Evolutionary conservation across 2,888 invertebrate genomes (phyloP).

Genomic region (Phoenoteleia sp.): DNA sequence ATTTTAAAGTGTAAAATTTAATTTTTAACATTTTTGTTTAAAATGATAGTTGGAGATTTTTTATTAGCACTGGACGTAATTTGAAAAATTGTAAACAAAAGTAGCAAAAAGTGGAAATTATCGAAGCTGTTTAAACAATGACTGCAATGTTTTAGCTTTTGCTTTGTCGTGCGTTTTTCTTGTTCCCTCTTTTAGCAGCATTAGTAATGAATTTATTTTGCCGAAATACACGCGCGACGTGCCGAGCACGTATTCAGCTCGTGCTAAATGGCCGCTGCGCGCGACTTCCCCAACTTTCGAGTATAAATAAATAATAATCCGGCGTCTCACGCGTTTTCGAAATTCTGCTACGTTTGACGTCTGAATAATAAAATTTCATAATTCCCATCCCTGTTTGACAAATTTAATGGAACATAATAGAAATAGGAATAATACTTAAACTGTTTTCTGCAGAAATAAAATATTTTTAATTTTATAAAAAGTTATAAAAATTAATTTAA

Average conservation of each 20-base stretch:
- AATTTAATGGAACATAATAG: no score
- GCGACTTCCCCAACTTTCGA: constrained; percentile 54
- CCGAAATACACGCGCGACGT: constrained; percentile 74
- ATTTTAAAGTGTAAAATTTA: no score
- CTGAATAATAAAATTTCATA: not conserved
- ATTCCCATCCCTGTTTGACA: no score
- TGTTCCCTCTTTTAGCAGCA: constrained; percentile 40
- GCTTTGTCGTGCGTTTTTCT: constrained; percentile 23
- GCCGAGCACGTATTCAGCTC: constrained; percentile 80
- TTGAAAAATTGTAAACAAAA: no score
- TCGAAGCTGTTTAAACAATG: constrained; percentile 50
- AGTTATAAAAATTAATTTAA: no score
- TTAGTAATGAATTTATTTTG: constrained; percentile 75
- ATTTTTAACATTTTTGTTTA: no score
- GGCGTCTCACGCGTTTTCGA: constrained; percentile 11
- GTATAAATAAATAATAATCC: constrained; percentile 67
- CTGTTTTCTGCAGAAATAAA: no score
- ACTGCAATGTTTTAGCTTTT: constrained; percentile 35
- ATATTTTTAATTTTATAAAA: no score
- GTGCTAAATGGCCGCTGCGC: constrained; percentile 78
- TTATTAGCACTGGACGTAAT: no score
- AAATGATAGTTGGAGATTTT: no score
- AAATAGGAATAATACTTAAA: no score
- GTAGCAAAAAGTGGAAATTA: no score
- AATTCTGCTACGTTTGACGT: not conserved